phyloP scores from a whole-genome alignment of 2,113 vertebrate species.

The Progne subis region DNA sequence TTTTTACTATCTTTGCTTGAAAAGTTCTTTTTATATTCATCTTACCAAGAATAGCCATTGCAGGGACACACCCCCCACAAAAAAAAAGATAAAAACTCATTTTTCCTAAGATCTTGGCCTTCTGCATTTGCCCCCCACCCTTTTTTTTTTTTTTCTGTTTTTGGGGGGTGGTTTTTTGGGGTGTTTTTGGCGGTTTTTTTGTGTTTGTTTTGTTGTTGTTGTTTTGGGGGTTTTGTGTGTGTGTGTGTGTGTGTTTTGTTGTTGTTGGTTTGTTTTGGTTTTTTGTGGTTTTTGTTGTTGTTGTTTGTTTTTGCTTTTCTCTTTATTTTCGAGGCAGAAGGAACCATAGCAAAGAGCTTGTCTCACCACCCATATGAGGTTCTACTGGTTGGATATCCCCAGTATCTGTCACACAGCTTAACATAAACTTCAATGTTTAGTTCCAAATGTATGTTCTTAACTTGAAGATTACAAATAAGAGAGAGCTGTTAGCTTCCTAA shows the following conservation, averaged over 20 bases:
- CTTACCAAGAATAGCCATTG: not conserved
- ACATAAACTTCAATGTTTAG: not conserved
- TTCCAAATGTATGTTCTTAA: not conserved
- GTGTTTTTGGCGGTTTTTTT: no score
- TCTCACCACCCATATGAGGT: rapidly evolving
- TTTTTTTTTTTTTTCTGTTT: no score
- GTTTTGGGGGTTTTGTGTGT: no score
- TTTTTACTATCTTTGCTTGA: not conserved
- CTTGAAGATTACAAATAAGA: not conserved
- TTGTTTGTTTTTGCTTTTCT: not conserved
- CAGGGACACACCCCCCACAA: not conserved
- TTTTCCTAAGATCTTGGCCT: not conserved
- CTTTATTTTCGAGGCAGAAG: not conserved
- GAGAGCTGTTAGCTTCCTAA: not conserved
- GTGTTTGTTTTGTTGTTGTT: no score
- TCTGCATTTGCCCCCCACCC: not conserved
- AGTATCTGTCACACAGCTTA: not conserved
- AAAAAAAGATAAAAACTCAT: not conserved
- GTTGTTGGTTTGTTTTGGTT: no score
- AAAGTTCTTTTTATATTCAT: not conserved
- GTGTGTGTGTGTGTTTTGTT: no score
- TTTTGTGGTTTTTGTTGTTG: no score
- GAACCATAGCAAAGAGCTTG: not conserved
- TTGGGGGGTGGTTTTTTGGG: no score
- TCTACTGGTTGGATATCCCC: not conserved